Evolutionary conservation across 2,888 invertebrate genomes (phyloP), one percentile per base, ranked within the genome.

Genomic region (Oxytorus armatus): DNA sequence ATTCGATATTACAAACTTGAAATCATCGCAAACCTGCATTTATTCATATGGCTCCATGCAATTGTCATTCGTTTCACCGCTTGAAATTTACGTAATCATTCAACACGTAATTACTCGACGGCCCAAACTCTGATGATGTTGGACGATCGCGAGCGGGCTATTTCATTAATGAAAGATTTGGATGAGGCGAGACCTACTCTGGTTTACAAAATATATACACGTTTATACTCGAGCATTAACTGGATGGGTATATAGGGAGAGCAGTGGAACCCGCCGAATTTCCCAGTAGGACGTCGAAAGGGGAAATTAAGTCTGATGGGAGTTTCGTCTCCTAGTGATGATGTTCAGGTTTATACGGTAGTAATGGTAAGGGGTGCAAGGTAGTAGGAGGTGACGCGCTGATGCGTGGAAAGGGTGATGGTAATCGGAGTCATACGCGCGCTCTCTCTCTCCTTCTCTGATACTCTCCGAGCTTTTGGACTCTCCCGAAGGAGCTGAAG

Each of bases 291-390:
- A 70, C 79, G 79, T 70, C 61, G 63, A 76, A 79, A 79, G 70
- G 76, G 70, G 75, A 76, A 79, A 79, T 79, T 79, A 79, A 79
- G 75, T 70, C 79, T 70, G 79, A 79, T 79, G 70, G 79, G 65
- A 76, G 70, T 79, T 78, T 61, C 66, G 59, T 59, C 66, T 59
- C 21, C 66, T 79, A 53, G 73, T 29, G 65, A 66, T 44, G 63
- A 69, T 69, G 3, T 53, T 55, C 69, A 29, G 23, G 65, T 47
- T 25, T 63, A 69, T 70, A 47, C 33, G 18, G 29, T 57, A 14
- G 63, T 14, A 25, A 59, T 33, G 47, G 47, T 47, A 33, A 36
- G 59, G 39, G 36, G 18, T 59, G 49, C 11, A 33, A 53, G 68
- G 39, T 36, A 23, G 42, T 33, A 21, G 57, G 10, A 33, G 65